These are phyloP conservation scores for Sakesphorus luctuosus DNA, from an alignment of 2,113 vertebrate genomes.

Conservation along the genomic window DNA sequence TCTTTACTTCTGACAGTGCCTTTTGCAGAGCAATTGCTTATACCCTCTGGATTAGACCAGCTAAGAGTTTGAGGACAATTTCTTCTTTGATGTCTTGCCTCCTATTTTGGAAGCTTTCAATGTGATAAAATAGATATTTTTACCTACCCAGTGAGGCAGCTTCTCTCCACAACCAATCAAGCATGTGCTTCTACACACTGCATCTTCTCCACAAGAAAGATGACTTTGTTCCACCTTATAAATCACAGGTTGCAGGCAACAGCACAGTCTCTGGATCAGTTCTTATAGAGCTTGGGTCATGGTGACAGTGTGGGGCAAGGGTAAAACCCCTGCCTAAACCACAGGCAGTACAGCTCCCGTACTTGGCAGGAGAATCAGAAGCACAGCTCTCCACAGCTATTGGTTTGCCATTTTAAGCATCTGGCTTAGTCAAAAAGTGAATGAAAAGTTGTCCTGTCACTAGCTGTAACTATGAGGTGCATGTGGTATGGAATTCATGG, in stretches of 20 bases:
- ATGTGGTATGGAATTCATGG: background rate
- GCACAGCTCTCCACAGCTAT: background rate
- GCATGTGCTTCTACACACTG: background rate
- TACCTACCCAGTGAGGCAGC: background rate
- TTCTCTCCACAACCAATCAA: background rate
- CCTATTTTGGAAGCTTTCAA: background rate
- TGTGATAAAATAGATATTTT: background rate
- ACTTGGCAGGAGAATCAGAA: background rate
- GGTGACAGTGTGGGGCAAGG: background rate
- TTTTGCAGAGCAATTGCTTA: background rate
- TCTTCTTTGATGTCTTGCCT: rapidly evolving
- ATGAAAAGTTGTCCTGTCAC: background rate
- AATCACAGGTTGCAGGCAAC: background rate
- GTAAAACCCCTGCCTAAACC: background rate
- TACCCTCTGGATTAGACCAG: background rate
- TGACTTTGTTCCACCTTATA: background rate
- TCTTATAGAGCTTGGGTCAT: background rate
- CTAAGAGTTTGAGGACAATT: background rate
- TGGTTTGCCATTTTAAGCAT: background rate
- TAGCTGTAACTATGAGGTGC: background rate
- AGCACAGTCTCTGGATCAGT: background rate
- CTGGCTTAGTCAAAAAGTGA: background rate
- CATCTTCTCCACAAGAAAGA: background rate
- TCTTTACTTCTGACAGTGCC: background rate
- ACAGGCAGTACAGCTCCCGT: background rate